These are phyloP conservation scores for Atta cephalotes DNA, from an alignment of 1,140 invertebrate species.

Conservation along the genomic window DNA sequence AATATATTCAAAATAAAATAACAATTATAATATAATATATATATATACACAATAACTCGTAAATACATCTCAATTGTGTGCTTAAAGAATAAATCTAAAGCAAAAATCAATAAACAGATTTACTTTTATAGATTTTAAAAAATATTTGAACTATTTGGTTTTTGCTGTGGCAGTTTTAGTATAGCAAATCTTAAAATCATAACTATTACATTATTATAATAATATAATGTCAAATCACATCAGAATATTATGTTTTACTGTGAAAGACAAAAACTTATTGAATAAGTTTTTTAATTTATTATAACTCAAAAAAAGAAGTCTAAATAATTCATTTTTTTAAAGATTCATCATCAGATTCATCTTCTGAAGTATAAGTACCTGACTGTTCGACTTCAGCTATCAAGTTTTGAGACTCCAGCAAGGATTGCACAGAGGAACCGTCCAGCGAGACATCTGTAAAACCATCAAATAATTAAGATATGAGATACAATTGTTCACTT, in stretches of 20 bases:
- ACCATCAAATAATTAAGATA: slow-evolving; percentile 32
- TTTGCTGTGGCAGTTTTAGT: background rate
- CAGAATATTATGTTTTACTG: background rate
- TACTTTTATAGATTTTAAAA: too few relatives aligned
- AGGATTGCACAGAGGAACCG: slow-evolving; percentile 83
- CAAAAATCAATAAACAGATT: too few relatives aligned
- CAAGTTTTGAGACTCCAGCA: slow-evolving; percentile 82
- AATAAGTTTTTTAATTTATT: background rate
- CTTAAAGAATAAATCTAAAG: too few relatives aligned
- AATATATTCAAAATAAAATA: too few relatives aligned
- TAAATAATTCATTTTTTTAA: background rate
- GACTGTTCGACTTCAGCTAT: slow-evolving; percentile 83
- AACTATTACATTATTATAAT: background rate
- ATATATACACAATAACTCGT: too few relatives aligned
- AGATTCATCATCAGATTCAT: background rate
- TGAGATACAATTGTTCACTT: too few relatives aligned
- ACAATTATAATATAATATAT: too few relatives aligned
- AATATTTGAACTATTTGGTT: too few relatives aligned
- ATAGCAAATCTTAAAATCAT: background rate
- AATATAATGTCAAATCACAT: background rate
- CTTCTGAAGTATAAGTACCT: slow-evolving; percentile 67
- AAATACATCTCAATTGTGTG: too few relatives aligned
- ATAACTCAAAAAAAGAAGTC: background rate
- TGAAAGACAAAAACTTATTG: background rate
- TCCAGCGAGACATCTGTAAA: slow-evolving; percentile 82